Evolutionary conservation across 2,888 invertebrate genomes (phyloP).

Genomic region (Thymelicus sylvestris): DNA sequence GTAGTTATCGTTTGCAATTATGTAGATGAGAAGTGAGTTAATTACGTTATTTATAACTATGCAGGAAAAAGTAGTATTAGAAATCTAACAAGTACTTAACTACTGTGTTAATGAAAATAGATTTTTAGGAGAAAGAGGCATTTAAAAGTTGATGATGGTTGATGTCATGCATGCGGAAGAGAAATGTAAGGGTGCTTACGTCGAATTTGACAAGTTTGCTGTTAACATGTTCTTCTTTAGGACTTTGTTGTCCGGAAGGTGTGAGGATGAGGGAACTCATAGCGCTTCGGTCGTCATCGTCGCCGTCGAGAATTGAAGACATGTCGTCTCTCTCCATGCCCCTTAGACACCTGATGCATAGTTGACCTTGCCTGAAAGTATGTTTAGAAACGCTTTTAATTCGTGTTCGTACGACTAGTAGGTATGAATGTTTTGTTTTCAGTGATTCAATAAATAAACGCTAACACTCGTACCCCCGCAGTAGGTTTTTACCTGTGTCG

Average conservation of each 20-base stretch:
- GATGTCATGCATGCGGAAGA: slow-evolving; percentile 30
- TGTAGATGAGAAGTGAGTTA: slow-evolving; percentile 64
- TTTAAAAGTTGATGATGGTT: slow-evolving; percentile 7
- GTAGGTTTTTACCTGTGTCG: too few species aligned
- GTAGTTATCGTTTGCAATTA: slow-evolving; percentile 62
- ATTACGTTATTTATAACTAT: slow-evolving; percentile 54
- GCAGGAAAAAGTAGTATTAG: slow-evolving; percentile 39
- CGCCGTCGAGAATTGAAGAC: slow-evolving; percentile 88
- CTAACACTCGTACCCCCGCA: too few species aligned
- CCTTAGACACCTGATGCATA: slow-evolving; percentile 92
- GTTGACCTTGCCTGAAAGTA: slow-evolving; percentile 89
- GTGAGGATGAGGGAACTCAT: slow-evolving; percentile 81
- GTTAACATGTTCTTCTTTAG: slow-evolving; percentile 72
- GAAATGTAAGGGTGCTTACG: slow-evolving; percentile 68
- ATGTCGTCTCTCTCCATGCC: slow-evolving; percentile 86
- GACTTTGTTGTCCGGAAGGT: slow-evolving; percentile 72
- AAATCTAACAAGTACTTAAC: slow-evolving; percentile 42
- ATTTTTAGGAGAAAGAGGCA: slow-evolving; percentile 10
- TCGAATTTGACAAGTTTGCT: slow-evolving; percentile 84
- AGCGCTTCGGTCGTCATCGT: slow-evolving; percentile 89
- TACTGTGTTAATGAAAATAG: slow-evolving; percentile 39
- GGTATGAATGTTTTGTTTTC: neutral
- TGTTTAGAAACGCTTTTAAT: neutral
- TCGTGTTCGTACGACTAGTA: neutral
- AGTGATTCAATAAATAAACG: too few species aligned